Evolutionary conservation across 2,113 vertebrate genomes (phyloP).

Genomic region (Mirza zaza): DNA sequence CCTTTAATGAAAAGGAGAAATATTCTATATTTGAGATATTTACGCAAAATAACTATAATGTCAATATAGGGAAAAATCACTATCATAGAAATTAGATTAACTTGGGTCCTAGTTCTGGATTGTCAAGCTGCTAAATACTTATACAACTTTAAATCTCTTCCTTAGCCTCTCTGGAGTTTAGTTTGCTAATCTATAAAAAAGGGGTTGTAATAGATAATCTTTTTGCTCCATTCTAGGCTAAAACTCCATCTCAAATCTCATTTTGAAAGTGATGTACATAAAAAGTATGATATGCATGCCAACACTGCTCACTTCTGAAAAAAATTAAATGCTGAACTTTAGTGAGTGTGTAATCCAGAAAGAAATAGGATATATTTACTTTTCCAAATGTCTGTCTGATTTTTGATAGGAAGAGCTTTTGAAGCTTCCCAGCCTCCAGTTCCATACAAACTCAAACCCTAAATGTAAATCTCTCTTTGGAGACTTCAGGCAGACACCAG

Average conservation of each 20-base stretch:
- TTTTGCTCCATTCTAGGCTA: not conserved
- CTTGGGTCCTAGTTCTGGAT: not conserved
- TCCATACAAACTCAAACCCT: constrained; percentile 3
- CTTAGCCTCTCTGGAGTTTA: not conserved
- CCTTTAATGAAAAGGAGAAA: constrained; percentile 11
- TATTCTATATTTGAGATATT: not conserved
- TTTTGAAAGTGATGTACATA: not conserved
- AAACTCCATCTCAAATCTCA: not conserved
- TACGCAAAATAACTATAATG: not conserved
- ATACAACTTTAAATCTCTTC: not conserved
- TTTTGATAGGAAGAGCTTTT: constrained; percentile 21
- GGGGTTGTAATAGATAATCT: not conserved
- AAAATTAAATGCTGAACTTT: not conserved
- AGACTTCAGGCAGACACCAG: constrained; percentile 48
- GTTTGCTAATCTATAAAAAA: not conserved
- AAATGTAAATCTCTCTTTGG: constrained; percentile 73
- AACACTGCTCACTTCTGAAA: not conserved
- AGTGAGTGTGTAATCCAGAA: not conserved
- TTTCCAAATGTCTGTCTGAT: not conserved
- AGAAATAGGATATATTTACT: not conserved
- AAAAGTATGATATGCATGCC: not conserved
- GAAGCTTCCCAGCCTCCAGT: not conserved
- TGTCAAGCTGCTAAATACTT: constrained; percentile 4
- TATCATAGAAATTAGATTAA: not conserved
- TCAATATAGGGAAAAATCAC: not conserved